Conservation (phyloP, 2,888 invertebrate species). For the Nomada fucata region DNA sequence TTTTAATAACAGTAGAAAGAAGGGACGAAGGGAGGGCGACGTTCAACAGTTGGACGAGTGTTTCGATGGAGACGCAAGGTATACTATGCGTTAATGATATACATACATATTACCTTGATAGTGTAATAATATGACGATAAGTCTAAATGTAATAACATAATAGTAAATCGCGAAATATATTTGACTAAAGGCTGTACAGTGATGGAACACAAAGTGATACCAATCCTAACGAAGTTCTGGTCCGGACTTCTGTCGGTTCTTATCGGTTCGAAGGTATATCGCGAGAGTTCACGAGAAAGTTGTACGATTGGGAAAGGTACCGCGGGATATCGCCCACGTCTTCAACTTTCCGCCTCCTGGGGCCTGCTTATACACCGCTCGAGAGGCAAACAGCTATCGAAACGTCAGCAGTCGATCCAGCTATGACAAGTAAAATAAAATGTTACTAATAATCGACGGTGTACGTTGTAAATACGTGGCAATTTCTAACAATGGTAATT, state of each 20-base stretch:
- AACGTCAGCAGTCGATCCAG: constrained; percentile 17
- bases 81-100: constrained; percentile 25
- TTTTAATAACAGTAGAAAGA: constrained; percentile 84
- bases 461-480: neutral
- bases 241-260: constrained; percentile 93
- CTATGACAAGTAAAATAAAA: constrained; percentile 33
- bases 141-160: neutral
- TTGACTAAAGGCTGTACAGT: constrained; percentile 34
- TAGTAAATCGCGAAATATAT: neutral
- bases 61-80: constrained; percentile 88
- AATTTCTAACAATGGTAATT: neutral
- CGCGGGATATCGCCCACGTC: constrained; percentile 93
- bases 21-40: constrained; percentile 87
- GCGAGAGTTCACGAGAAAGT: constrained; percentile 93
- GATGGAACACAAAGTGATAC: constrained; percentile 38
- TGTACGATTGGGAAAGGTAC: constrained; percentile 97
- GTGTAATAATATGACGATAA: neutral
- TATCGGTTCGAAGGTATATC: constrained; percentile 95
- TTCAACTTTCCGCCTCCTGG: constrained; percentile 92
- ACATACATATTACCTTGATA: neutral
- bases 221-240: constrained; percentile 87
- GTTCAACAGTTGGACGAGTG: constrained; percentile 87
- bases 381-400: constrained; percentile 30
- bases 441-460: neutral
- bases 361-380: constrained; percentile 82